phyloP scores from a whole-genome alignment of 1,140 invertebrate species.

The Drosophila nebulosa region DNA sequence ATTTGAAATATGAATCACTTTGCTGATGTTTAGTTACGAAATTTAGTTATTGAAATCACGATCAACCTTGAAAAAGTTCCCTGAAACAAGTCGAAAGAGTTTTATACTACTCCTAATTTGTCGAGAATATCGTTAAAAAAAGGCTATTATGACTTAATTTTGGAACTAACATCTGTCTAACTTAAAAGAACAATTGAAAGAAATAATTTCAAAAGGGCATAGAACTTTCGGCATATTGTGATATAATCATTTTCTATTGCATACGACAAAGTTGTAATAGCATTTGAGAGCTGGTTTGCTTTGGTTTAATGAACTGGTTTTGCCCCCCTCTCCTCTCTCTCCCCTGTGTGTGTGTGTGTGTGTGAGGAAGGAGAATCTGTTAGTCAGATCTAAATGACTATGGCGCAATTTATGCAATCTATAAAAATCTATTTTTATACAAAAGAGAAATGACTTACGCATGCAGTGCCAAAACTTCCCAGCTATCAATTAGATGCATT shows the following conservation, averaged over 20 bases:
- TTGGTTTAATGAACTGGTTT: background rate
- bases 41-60: too few species aligned
- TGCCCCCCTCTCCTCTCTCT: background rate
- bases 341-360: background rate
- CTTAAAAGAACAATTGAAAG: too few species aligned
- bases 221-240: background rate
- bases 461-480: slow-evolving; percentile 60
- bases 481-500: slow-evolving; percentile 58
- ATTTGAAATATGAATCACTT: too few species aligned
- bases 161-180: too few species aligned
- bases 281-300: background rate
- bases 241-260: background rate
- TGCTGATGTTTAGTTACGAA: too few species aligned
- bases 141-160: too few species aligned
- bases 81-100: too few species aligned
- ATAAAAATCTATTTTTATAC: background rate
- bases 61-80: too few species aligned
- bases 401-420: background rate
- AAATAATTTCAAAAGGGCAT: background rate
- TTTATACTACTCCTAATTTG: too few species aligned
- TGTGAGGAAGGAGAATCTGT: background rate
- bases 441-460: slow-evolving; percentile 40
- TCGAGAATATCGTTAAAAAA: too few species aligned
- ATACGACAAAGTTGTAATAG: background rate
- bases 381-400: background rate